A percentile compares a stretch with the other conserved stretches of the same genome.
These are phyloP conservation scores for Scleropages formosus DNA, from an alignment of 2,797 vertebrate species.

Conservation along the genomic window DNA sequence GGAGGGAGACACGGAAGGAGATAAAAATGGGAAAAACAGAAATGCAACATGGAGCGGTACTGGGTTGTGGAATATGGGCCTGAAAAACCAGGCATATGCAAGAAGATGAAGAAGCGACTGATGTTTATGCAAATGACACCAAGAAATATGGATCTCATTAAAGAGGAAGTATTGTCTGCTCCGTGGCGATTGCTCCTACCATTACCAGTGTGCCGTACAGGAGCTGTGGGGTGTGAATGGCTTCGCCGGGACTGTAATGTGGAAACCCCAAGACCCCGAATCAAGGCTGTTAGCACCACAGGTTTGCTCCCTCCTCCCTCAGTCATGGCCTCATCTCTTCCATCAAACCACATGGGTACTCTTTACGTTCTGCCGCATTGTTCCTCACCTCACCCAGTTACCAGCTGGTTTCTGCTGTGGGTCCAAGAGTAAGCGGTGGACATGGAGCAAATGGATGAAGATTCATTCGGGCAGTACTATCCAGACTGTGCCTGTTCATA, in stretches of 20 bases:
- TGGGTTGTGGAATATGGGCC: neutral
- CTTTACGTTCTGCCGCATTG: too few species aligned
- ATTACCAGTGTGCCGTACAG: neutral
- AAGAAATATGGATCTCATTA: conserved; percentile 25
- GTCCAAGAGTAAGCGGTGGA: too few species aligned
- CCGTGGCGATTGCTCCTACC: neutral
- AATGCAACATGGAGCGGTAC: conserved; percentile 23
- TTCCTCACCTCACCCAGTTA: too few species aligned
- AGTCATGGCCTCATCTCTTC: too few species aligned
- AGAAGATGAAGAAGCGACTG: neutral
- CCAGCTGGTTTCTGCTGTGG: too few species aligned
- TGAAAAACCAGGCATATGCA: neutral
- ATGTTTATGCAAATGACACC: neutral
- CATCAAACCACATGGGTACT: too few species aligned
- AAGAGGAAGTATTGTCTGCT: neutral
- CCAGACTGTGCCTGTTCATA: too few species aligned
- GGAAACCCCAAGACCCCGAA: neutral
- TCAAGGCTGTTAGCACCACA: neutral
- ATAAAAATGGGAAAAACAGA: conserved; percentile 34
- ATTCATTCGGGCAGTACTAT: too few species aligned
- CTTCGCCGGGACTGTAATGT: neutral
- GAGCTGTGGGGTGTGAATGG: neutral
- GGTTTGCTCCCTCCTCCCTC: neutral
- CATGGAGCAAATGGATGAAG: too few species aligned
- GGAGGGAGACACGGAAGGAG: conserved; percentile 30